These are phyloP conservation scores for Phyllostomus discolor DNA, from an alignment of 2,113 vertebrate species.

Conservation along the genomic window DNA sequence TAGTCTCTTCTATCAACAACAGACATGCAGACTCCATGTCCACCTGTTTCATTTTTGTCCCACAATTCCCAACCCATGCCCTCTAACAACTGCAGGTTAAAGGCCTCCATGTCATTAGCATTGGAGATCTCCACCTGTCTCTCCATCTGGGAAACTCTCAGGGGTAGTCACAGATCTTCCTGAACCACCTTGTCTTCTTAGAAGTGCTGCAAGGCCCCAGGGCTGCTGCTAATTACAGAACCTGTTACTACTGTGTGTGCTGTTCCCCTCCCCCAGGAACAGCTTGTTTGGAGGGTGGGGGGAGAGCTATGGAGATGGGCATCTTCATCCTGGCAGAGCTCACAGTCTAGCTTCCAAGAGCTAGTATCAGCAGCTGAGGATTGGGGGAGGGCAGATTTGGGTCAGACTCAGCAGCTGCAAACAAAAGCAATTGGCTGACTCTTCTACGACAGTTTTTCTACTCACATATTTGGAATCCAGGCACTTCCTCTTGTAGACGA, in stretches of 20 bases:
- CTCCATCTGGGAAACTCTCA: conserved; percentile 54
- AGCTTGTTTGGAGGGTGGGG: neutral
- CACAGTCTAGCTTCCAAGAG: neutral
- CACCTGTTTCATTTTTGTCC: neutral
- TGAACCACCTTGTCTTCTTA: conserved; percentile 53
- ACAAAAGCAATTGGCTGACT: conserved; percentile 39
- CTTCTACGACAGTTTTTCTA: conserved; percentile 13
- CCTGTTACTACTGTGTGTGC: neutral
- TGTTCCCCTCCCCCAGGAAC: neutral
- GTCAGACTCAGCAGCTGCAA: conserved; percentile 61
- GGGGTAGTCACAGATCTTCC: conserved; percentile 6
- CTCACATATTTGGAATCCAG: conserved; percentile 39
- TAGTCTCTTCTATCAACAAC: neutral
- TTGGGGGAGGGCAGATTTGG: conserved; percentile 26
- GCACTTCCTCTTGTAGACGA: neutral
- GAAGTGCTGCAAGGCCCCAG: conserved; percentile 22
- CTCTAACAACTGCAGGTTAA: conserved; percentile 23
- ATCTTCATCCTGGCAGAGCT: conserved; percentile 32
- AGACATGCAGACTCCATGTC: neutral
- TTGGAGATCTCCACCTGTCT: conserved; percentile 16
- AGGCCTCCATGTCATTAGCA: conserved; percentile 2
- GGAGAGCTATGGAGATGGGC: neutral
- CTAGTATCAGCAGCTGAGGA: conserved; percentile 41
- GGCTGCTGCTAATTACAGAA: conserved; percentile 60
- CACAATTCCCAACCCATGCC: neutral